Conservation (phyloP, 2,113 vertebrate species). For the Halcyon malimbica region DNA sequence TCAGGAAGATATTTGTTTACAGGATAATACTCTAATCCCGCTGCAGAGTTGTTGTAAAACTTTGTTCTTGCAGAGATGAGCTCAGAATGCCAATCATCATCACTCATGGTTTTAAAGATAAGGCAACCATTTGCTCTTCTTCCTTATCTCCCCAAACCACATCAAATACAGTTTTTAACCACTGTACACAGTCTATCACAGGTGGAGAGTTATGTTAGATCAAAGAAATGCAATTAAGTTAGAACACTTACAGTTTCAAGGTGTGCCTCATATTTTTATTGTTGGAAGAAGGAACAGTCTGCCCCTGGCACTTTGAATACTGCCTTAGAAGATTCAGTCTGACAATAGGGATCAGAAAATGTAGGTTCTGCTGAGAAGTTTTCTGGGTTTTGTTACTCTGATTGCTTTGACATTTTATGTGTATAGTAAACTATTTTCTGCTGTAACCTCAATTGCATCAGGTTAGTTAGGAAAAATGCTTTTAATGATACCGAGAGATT, state of each 20-base stretch:
- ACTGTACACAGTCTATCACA: neutral
- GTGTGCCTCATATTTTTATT: neutral
- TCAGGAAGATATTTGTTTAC: neutral
- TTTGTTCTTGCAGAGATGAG: neutral
- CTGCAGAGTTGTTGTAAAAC: neutral
- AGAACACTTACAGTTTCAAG: neutral
- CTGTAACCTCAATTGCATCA: neutral
- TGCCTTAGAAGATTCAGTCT: neutral
- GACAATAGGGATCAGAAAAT: neutral
- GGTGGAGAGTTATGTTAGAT: neutral
- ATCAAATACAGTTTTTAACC: neutral
- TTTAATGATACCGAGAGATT: neutral
- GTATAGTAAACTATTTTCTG: neutral
- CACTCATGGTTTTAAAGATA: neutral
- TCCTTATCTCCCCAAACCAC: neutral
- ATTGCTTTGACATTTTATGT: neutral
- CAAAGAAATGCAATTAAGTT: neutral
- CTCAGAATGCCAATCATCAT: neutral
- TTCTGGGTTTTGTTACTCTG: neutral
- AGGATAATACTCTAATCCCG: neutral
- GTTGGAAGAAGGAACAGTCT: neutral
- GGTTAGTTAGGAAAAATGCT: neutral
- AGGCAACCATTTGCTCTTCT: neutral
- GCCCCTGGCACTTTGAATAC: neutral
- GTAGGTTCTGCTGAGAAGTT: neutral